Evolutionary conservation across 2,888 invertebrate species (phyloP), one percentile per base, ranked within the genome.

Genomic region (Leptinotarsa haldemani): DNA sequence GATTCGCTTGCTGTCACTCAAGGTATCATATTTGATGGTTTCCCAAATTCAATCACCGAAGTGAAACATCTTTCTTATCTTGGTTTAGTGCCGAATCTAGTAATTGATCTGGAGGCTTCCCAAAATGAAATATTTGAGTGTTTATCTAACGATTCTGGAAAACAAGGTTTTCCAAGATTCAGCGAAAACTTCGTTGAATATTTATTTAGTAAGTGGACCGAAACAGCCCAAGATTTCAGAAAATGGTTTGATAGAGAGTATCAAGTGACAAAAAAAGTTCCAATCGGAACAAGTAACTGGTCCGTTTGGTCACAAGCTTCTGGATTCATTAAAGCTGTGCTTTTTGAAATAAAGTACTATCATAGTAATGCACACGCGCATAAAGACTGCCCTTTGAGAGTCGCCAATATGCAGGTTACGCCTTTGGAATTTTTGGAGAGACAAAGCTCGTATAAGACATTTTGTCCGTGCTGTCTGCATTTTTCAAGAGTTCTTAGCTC

Each of bases 381-480:
- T 66, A 85, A 85, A 64, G 87, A 88, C 22, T 88, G 88, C 77
- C 87, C 90, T n/a, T 89, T 91, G 40, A 85, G 88, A 0, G 84
- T 90, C 16, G 85, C 87, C 20, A 87, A 88, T 65, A 88, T 93
- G 88, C 88, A 89, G 80, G 88, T 93, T 53, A 90, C 91, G 0
- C 90, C 90, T 65, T 85, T 88, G 76, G 89, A 89, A 78, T 91
- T 92, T 77, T 73, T 88, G 72, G 82, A 87, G 64, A 88, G 88
- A 73, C 89, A 90, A 84, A 89, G 91, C 48, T 70, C 76, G 2
- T 91, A 88, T 76, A 89, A 89, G 82, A 88, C 89, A 71, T 88
- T 90, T 80, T 93, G 93, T 80, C 92, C 92, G 0, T 82, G 89
- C 52, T 93, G 93, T 82, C 84, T 91, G n/a, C 85, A 85, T 69